phyloP scores from a whole-genome alignment of 2,888 invertebrate species.

The Caenorhabditis sp. region DNA sequence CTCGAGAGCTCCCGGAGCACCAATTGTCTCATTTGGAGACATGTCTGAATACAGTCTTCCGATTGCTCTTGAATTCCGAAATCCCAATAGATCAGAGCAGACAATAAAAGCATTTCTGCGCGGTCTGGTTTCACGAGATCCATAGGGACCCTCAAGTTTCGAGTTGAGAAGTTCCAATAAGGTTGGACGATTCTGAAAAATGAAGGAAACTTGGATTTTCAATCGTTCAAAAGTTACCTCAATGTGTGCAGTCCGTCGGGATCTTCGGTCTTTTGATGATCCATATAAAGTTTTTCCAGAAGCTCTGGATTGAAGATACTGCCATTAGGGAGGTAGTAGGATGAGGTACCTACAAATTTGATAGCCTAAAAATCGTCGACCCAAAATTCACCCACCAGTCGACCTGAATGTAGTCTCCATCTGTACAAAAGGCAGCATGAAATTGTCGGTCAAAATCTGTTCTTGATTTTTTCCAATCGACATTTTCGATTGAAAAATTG shows the following conservation, averaged over 20 bases:
- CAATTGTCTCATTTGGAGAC: background rate
- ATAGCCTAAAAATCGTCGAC: background rate
- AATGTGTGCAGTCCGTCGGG: background rate
- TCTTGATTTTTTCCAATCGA: background rate
- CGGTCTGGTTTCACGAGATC: background rate
- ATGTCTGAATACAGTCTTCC: conserved; percentile 1
- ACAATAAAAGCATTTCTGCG: background rate
- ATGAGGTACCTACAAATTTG: background rate
- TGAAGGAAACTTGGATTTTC: background rate
- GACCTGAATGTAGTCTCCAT: background rate
- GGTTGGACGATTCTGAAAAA: conserved; percentile 17
- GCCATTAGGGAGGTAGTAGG: background rate
- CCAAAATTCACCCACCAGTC: background rate
- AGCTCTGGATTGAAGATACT: background rate
- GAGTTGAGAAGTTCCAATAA: background rate
- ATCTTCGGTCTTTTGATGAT: background rate
- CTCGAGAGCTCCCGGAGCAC: background rate
- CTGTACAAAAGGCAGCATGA: background rate
- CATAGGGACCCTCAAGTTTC: background rate
- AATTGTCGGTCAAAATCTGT: background rate
- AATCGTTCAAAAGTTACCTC: background rate
- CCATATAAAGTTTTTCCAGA: background rate
- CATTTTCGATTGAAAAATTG: background rate
- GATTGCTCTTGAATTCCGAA: background rate
- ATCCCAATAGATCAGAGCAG: conserved; percentile 16